Percentiles rank a stretch among this genome's conserved stretches.
Conservation (phyloP, 2,888 invertebrate genomes). For the Molorchus minor region DNA sequence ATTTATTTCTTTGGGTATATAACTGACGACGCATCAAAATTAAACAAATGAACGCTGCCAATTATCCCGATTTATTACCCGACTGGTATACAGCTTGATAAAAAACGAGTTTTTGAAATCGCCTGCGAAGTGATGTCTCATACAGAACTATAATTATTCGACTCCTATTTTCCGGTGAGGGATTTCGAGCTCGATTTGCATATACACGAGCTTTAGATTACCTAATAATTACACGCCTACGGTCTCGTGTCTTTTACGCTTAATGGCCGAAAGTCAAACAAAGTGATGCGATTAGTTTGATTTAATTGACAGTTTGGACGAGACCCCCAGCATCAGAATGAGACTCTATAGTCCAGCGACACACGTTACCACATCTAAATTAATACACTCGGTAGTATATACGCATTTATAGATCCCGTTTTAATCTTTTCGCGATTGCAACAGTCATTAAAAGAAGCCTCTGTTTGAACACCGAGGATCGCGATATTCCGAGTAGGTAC, state of each 20-base stretch:
- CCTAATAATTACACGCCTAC: constrained; percentile 21
- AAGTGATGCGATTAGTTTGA: constrained; percentile 4
- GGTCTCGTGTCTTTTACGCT: background rate
- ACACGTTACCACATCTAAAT: too few relatives aligned
- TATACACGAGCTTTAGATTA: constrained; percentile 21
- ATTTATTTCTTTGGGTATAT: background rate
- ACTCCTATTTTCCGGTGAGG: background rate
- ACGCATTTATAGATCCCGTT: too few relatives aligned
- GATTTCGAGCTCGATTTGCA: constrained; percentile 11
- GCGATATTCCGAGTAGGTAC: too few relatives aligned
- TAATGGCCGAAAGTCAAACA: constrained; percentile 11
- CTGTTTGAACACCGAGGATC: too few relatives aligned
- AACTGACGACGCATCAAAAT: background rate
- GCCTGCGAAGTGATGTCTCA: background rate
- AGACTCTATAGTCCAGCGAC: too few relatives aligned
- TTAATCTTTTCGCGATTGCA: too few relatives aligned
- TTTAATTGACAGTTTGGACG: too few relatives aligned
- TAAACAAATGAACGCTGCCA: background rate
- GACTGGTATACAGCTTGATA: background rate
- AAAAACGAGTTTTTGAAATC: background rate
- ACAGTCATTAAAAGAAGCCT: too few relatives aligned
- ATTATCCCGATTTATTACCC: background rate
- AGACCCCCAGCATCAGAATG: too few relatives aligned
- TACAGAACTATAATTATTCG: background rate
- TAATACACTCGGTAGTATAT: too few relatives aligned